Evolutionary conservation across 2,113 vertebrate species (phyloP), one percentile per base, ranked within the genome.

Genomic region (Hystrix brachyura): DNA sequence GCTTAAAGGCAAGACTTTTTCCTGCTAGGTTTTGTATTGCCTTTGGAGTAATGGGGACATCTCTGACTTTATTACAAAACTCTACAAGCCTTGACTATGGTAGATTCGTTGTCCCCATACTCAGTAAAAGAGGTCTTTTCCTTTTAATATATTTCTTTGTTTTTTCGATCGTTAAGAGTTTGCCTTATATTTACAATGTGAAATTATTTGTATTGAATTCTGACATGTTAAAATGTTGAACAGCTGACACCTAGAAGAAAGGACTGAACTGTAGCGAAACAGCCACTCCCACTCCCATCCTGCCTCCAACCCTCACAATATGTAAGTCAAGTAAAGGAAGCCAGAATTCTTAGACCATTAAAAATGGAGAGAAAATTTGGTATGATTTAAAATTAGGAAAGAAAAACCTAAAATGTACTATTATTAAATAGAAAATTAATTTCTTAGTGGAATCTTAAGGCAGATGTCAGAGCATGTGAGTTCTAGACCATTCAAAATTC

Each of bases 351-450:
- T 38, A 55, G 48, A 7, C 8, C 87, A 65, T 29, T 83, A 67
- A 4, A 78, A 34, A 53, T 83, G 43, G 12, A 82, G 57, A 76
- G 11, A 87, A 84, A 67, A 60, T 29, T 10, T 51, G 32, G 2
- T 18, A 60, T 15, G 32, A 51, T 60, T 82, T 83, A 23, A 78
- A 78, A 43, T 60, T 91, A 74, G 87, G 55, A 91, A 86, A 76
- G 19, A 87, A 74, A 57, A 57, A 4, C 1, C 7, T 60, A 64
- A 4, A n/a, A 80, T 82, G 19, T 48, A n/a, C 11, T 60, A 51
- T 23, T 64, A 29, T 38, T 55, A 86, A 69, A 74, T 21, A 82
- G 43, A 76, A 51, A 34, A 53, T 53, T 38, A 79, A 53, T 53
- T 79, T 51, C 51, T 51, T 79, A 53, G 18, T 91, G 57, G 5